phyloP scores from a whole-genome alignment of 2,888 invertebrate species.

The Xanthorhoe spadicearia region DNA sequence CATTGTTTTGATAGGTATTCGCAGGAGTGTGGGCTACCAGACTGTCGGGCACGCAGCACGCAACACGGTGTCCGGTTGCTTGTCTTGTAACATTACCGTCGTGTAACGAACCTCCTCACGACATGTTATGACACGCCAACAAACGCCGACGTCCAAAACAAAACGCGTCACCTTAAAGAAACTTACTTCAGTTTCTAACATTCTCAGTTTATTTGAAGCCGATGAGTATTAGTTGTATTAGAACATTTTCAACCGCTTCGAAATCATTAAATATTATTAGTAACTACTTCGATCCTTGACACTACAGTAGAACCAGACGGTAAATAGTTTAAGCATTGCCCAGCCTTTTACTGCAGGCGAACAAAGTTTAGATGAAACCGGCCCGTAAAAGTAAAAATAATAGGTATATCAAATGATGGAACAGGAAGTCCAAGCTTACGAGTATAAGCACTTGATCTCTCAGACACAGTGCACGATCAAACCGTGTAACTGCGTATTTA shows the following conservation, averaged over 20 bases:
- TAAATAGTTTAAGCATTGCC: neutral
- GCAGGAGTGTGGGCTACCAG: slow-evolving; percentile 16
- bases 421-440: slow-evolving; percentile 29
- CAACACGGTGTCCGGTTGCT: slow-evolving; percentile 74
- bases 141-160: slow-evolving; percentile 62
- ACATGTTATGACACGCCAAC: slow-evolving; percentile 79
- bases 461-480: slow-evolving; percentile 38
- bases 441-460: slow-evolving; percentile 17
- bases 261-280: neutral
- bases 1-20: slow-evolving; percentile 36
- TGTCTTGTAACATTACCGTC: slow-evolving; percentile 67
- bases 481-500: slow-evolving; percentile 67
- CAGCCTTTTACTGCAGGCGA: neutral
- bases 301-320: neutral
- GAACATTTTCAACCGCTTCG: neutral
- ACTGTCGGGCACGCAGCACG: slow-evolving; percentile 54
- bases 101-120: slow-evolving; percentile 67
- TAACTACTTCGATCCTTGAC: neutral
- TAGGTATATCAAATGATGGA: slow-evolving; percentile 9
- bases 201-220: neutral
- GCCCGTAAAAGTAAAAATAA: slow-evolving; percentile 3
- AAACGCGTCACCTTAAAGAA: slow-evolving; percentile 20
- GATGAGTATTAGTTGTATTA: neutral
- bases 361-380: slow-evolving; percentile 1
- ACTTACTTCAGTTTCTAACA: neutral